Percentiles rank a stretch among this genome's conserved stretches.
Evolutionary conservation across 2,888 invertebrate species (phyloP).

Genomic region (Formica aserva): DNA sequence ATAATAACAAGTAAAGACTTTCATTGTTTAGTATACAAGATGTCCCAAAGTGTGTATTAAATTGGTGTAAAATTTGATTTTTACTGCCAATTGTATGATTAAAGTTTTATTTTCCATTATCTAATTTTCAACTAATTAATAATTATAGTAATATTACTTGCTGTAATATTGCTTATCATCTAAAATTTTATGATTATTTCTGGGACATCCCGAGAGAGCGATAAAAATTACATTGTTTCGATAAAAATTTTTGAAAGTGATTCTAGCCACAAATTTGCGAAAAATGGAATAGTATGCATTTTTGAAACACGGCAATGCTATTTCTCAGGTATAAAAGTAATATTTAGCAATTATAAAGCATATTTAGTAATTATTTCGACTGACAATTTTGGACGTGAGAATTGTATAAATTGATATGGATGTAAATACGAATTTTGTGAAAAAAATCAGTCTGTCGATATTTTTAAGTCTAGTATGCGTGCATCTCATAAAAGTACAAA

Average conservation of each 20-base stretch:
- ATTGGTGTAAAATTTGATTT: not conserved
- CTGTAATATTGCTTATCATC: not conserved
- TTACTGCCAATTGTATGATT: not conserved
- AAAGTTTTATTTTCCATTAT: not conserved
- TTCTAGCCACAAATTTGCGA: not conserved
- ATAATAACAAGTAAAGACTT: constrained; percentile 5
- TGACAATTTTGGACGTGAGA: not conserved
- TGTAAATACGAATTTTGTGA: constrained; percentile 5
- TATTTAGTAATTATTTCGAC: not conserved
- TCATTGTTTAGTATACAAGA: constrained; percentile 11
- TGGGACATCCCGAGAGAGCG: not conserved
- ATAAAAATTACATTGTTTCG: not conserved
- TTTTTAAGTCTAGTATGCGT: constrained; percentile 15
- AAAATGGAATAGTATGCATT: not conserved
- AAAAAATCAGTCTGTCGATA: constrained; percentile 51
- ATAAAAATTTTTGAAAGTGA: not conserved
- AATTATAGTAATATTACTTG: not conserved
- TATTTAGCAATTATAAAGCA: not conserved
- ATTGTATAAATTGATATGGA: constrained; percentile 19
- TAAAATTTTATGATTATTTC: constrained; percentile 3
- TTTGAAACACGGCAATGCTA: not conserved
- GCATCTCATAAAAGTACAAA: constrained; percentile 1
- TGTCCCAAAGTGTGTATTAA: constrained; percentile 2
- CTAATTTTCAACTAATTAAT: constrained; percentile 8
- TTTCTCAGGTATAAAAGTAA: not conserved